Evolutionary conservation across 2,797 vertebrate genomes (phyloP), one percentile per base, ranked within the genome.

Genomic region (Lophius americanus): DNA sequence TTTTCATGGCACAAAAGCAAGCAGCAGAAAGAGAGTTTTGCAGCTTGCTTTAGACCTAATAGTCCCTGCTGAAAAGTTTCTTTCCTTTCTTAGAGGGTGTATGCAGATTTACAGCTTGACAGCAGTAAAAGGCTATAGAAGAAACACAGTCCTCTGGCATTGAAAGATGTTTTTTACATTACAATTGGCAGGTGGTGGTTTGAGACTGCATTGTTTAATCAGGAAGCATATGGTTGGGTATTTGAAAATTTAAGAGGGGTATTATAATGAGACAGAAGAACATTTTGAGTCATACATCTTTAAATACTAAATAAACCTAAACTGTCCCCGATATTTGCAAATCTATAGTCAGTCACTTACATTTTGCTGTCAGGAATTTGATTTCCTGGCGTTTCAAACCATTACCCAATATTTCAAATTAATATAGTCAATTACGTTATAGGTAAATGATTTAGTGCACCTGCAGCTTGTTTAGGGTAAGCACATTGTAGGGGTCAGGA

Each of bases 51-150:
- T 79, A 68, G 80, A 86, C 75, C 68, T 76, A 78, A 85, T 75
- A 63, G 81, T 79, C 86, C 79, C 79, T 3, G 63, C 77, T 85
- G 82, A 82, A 85, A 82, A 81, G 76, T 72, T 64, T 75, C 80
- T 85, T 85, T 86, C 75, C 82, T 79, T 76, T 87, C 68, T 85
- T 70, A 70, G 76, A 85, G 75, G 75, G 88, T 85, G 88, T 55
- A 75, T 78, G 42, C 59, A 88, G 90, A 94, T 94, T 94, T 92
- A 91, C 84, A 74, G 80, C 64, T 75, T 78, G 86, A 86, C 85
- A 72, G 85, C 69, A 65, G 79, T 64, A 79, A 77, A 77, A 85
- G 84, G 86, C 84, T 88, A 73, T 81, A 78, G 83, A 63, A 54
- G 66, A 78, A 74, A 79, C 66, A 35, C 61, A 49, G 51, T 39